Conservation (phyloP, 2,888 invertebrate genomes). For the Homarus gammarus region DNA sequence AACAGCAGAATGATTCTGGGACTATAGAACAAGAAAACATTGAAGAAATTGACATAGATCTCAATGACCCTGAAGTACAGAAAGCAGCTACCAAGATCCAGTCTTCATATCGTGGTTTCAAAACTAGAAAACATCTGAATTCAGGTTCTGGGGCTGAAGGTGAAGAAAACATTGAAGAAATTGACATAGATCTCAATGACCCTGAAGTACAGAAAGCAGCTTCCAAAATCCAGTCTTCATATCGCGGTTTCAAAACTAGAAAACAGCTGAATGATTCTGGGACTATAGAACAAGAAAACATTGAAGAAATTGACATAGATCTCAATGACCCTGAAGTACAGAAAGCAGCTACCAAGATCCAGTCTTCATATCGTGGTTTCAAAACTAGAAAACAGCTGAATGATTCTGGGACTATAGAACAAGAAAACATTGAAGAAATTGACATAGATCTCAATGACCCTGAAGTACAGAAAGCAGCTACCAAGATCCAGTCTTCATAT, state of each 20-base stretch:
- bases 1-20: neutral
- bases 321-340: constrained; percentile 38
- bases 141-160: neutral
- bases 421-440: neutral
- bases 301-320: constrained; percentile 7
- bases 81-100: constrained; percentile 13
- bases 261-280: constrained; percentile 1
- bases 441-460: constrained; percentile 19
- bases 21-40: neutral
- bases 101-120: constrained; percentile 9
- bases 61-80: constrained; percentile 15
- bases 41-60: neutral
- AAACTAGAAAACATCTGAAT: constrained; percentile 1
- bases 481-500: constrained; percentile 11
- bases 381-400: constrained; percentile 16
- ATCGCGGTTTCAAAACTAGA: constrained; percentile 29
- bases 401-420: neutral
- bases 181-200: constrained; percentile 48
- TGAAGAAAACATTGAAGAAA: neutral
- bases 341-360: constrained; percentile 30
- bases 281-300: neutral
- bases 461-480: constrained; percentile 27
- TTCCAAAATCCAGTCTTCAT: constrained; percentile 14
- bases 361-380: constrained; percentile 27
- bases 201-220: constrained; percentile 43